Evolutionary conservation across 2,888 invertebrate genomes (phyloP), one percentile per base, ranked within the genome.

Genomic region (Pammene fasciana): DNA sequence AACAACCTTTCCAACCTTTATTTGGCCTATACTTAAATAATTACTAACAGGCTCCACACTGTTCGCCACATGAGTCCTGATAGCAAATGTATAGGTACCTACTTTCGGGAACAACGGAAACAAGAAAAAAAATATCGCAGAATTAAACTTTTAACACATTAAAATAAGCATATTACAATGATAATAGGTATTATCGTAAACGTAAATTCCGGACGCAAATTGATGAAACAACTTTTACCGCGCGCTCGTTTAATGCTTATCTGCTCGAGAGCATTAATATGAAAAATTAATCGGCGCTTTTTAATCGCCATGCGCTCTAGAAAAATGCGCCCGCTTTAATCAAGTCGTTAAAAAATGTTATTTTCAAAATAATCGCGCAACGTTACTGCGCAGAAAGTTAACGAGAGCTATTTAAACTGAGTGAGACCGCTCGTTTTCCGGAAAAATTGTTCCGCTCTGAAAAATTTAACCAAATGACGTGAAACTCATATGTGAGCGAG

Each of bases 391-490:
- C 82, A 80, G 83, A 82, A 89, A 88, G 90, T 90, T 89, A 91
- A 91, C 89, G 90, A 90, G 90, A 84, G 89, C 84, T 90, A 89
- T 90, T 91, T 89, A 88, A 86, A 80, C 80, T 80, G 76, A 77
- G 72, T 72, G 74, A 78, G 79, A 75, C 74, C 76, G 82, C 81
- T 80, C 83, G 82, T 83, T 83, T 78, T 77, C 79, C 78, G 76
- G 79, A 85, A 87, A 89, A 90, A 89, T 82, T 82, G 83, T 83
- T 81, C 76, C 77, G 82, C 88, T 89, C 89, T 90, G 87, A 89
- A 90, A 90, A 86, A 85, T 85, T 86, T 83, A 72, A 82, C 78
- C 79, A 85, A 90, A 91, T 88, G 86, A 89, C 86, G 86, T 86
- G 84, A 88, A 90, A 88, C 88, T 89, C 90, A 87, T 89, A 88